These are phyloP conservation scores for Pegoplata infirma DNA, from an alignment of 2,888 invertebrate genomes.

Conservation along the genomic window DNA sequence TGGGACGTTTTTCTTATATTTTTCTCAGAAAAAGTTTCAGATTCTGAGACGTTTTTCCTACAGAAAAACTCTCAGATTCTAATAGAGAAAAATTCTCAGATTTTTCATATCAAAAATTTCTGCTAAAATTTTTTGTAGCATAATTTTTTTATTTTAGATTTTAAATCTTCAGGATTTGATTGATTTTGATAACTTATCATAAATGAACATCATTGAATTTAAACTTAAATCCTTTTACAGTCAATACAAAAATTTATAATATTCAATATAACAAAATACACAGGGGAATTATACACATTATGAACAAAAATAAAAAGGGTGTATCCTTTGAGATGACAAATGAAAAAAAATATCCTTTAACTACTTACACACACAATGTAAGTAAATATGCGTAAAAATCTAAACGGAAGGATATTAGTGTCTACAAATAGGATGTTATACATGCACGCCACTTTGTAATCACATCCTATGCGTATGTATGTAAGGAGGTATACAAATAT, in stretches of 20 bases:
- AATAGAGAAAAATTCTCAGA: too few species aligned
- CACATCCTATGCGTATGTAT: not conserved
- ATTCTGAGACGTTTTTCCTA: too few species aligned
- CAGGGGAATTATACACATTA: conserved; percentile 6
- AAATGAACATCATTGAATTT: conserved; percentile 55
- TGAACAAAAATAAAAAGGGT: conserved; percentile 41
- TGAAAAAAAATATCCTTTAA: not conserved
- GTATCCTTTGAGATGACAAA: conserved; percentile 5
- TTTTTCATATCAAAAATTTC: too few species aligned
- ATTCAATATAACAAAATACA: conserved; percentile 30
- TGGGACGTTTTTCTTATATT: too few species aligned
- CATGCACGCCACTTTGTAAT: not conserved
- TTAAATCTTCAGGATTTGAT: too few species aligned
- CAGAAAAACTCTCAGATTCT: too few species aligned
- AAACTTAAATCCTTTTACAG: conserved; percentile 41
- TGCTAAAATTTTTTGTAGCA: too few species aligned
- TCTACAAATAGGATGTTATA: not conserved
- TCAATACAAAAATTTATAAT: conserved; percentile 24
- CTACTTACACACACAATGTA: conserved; percentile 1
- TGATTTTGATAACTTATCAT: conserved; percentile 24
- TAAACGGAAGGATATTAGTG: conserved; percentile 42
- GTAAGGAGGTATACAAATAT: conserved; percentile 19
- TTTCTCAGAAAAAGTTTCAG: too few species aligned
- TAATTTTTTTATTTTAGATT: too few species aligned
- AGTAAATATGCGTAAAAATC: conserved; percentile 30